phyloP scores from a whole-genome alignment of 2,113 vertebrate genomes.

The Syngnathus scovelli region DNA sequence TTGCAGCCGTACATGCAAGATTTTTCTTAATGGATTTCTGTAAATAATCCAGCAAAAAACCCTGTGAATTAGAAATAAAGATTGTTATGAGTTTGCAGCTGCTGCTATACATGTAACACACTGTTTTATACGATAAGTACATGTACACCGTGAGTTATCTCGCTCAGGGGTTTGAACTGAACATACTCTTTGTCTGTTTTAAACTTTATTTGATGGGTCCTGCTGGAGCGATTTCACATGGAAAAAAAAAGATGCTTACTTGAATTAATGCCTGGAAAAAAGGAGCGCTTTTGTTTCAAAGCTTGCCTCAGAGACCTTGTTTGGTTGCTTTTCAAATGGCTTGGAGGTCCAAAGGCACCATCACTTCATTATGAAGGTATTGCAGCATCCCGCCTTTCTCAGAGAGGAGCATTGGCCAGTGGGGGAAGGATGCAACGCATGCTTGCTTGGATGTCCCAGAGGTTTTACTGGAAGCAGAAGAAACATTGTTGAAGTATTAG shows the following conservation, averaged over 20 bases:
- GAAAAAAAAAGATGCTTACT: slow-evolving; percentile 26
- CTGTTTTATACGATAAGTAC: background rate
- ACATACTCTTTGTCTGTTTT: slow-evolving; percentile 33
- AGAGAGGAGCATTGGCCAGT: slow-evolving; percentile 7
- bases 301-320: slow-evolving; percentile 35
- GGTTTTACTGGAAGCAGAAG: slow-evolving; percentile 44
- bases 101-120: background rate
- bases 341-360: slow-evolving; percentile 41
- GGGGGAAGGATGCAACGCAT: slow-evolving; percentile 14
- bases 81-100: background rate
- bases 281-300: slow-evolving; percentile 38
- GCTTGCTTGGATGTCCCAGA: slow-evolving; percentile 32
- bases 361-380: slow-evolving; percentile 51
- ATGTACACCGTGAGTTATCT: slow-evolving; percentile 23
- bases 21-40: background rate
- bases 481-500: slow-evolving; percentile 31
- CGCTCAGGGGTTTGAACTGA: slow-evolving; percentile 27
- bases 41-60: background rate
- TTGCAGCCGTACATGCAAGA: slow-evolving; percentile 46
- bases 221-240: slow-evolving; percentile 23
- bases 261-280: slow-evolving; percentile 48
- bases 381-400: slow-evolving; percentile 53
- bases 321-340: slow-evolving; percentile 52
- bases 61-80: too few species aligned
- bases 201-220: slow-evolving; percentile 32